These are phyloP conservation scores for Tortricodes alternella DNA, from an alignment of 2,888 invertebrate species.

Conservation along the genomic window DNA sequence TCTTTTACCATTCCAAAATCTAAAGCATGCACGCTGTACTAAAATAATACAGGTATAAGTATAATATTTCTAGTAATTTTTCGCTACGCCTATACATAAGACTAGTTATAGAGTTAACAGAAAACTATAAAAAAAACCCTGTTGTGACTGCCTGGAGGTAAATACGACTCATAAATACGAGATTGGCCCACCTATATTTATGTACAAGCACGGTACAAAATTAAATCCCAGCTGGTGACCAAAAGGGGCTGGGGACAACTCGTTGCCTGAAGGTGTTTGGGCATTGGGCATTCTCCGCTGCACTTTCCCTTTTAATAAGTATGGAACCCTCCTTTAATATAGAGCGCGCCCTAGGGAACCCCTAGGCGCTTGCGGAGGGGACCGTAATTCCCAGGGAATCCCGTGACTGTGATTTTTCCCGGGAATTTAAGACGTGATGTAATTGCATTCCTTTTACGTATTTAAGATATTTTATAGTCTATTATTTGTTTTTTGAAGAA, in stretches of 20 bases:
- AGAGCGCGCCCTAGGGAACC: slow-evolving; percentile 63
- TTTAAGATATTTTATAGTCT: slow-evolving; percentile 39
- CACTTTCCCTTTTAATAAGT: slow-evolving; percentile 72
- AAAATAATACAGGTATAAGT: no score
- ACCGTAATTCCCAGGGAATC: slow-evolving; percentile 54
- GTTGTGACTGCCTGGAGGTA: neutral
- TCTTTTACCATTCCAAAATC: no score
- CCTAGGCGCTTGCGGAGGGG: slow-evolving; percentile 55
- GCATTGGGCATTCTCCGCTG: slow-evolving; percentile 46
- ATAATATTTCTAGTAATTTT: no score
- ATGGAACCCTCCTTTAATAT: slow-evolving; percentile 74
- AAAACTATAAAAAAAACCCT: neutral
- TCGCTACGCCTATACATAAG: neutral
- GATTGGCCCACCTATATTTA: slow-evolving; percentile 18
- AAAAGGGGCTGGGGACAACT: slow-evolving; percentile 40
- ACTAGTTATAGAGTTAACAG: neutral
- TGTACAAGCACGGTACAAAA: slow-evolving; percentile 12
- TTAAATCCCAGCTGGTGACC: slow-evolving; percentile 39
- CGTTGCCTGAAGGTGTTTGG: slow-evolving; percentile 64
- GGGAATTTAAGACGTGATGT: slow-evolving; percentile 51
- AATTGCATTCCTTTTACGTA: slow-evolving; percentile 60
- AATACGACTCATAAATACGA: slow-evolving; percentile 16
- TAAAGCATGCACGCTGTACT: no score
- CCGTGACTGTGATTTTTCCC: slow-evolving; percentile 65
- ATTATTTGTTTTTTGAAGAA: slow-evolving; percentile 21